Base-by-base conservation (phyloP, 2,797 vertebrate species). In the Xiphorhynchus erythropygius region DNA sequence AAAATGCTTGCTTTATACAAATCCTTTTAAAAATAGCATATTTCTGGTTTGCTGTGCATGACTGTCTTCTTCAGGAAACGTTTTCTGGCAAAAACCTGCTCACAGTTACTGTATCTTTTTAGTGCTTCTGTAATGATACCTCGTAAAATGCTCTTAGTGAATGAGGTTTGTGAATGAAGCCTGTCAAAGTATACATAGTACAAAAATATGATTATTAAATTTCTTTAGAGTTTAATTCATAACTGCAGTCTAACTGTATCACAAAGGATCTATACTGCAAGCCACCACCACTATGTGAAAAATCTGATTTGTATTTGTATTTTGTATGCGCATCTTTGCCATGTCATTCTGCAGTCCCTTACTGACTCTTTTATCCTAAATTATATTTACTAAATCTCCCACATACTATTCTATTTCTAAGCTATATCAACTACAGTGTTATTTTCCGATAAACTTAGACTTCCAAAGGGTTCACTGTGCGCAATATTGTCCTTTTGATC, bases 101-200 rank as follows among this genome's bases (percentile, higher is more conserved):
- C 82, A 60, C 39, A 93, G 89, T 88, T 81, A 56, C 41, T 21
- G 7, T 42, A 27, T 62, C 80, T 50, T 84, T 68, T 84, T 55
- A 84, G 83, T 87, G 52, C 41, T 91, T 91, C 70, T 76, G 35
- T 59, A 93, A 93, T n/a, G 81, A 42, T 35, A 49, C 25, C 56
- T 91, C 5, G 1, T 76, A 82, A 94, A 92, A 84, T 0, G 10
- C 22, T 91, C 37, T 52, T 42, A 32, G 52, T 42, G 13, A 12
- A 39, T 0, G 13, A 91, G 89, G 84, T 70, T 96, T 90, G 82
- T 97, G 95, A 97, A 96, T 96, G 89, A 95, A 95, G 73, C 30
- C 37, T 82, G 77, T 88, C 82, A 49, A 35, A 63, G 10, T 18
- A 42, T 6, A 65, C 0, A 0, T 33, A 84, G 67, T 49, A 73